phyloP scores from a whole-genome alignment of 2,888 invertebrate species.

The Antheraea yamamai region DNA sequence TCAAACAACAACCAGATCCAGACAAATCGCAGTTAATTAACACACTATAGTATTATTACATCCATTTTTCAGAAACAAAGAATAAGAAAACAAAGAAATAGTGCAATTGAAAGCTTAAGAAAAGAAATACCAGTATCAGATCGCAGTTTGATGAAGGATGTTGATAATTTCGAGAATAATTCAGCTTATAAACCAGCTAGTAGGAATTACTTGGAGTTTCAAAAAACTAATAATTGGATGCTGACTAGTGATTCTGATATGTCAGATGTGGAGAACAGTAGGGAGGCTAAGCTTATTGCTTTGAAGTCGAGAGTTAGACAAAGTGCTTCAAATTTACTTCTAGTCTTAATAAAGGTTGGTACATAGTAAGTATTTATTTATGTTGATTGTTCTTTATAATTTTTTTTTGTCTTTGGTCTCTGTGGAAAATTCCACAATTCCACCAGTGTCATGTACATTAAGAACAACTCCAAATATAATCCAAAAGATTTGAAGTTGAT shows the following conservation, averaged over 20 bases:
- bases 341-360: constrained; percentile 81
- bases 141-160: constrained; percentile 68
- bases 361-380: not conserved
- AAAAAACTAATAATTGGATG: constrained; percentile 58
- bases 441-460: too few species aligned
- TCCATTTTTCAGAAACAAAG: constrained; percentile 68
- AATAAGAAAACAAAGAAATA: constrained; percentile 73
- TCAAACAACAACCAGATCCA: too few species aligned
- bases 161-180: constrained; percentile 66
- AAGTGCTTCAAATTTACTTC: constrained; percentile 84
- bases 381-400: not conserved
- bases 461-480: too few species aligned
- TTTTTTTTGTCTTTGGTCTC: too few species aligned
- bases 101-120: constrained; percentile 70
- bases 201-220: constrained; percentile 61
- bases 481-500: too few species aligned
- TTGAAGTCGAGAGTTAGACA: constrained; percentile 85
- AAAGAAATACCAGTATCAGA: constrained; percentile 76
- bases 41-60: not conserved
- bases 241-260: constrained; percentile 86
- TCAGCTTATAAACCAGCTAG: constrained; percentile 68
- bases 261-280: constrained; percentile 83
- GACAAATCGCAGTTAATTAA: too few species aligned
- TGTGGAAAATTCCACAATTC: too few species aligned
- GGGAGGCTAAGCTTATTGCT: constrained; percentile 73